Percentiles rank a stretch among this genome's conserved stretches.
Conservation (phyloP, 2,888 invertebrate species). For the Hipparchia semele region DNA sequence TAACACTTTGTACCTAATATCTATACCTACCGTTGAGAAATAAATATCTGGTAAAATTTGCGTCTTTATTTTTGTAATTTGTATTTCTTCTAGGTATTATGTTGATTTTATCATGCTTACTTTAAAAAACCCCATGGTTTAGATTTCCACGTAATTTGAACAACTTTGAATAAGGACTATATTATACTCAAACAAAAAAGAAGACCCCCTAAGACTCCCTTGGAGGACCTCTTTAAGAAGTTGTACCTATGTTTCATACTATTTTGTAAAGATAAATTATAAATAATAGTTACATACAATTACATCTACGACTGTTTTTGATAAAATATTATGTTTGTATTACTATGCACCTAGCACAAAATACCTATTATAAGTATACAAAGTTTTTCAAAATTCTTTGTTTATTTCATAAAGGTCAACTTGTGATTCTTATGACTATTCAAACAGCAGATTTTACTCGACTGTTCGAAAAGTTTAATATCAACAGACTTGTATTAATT, state of each 20-base stretch:
- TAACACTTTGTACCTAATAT: conserved; percentile 2
- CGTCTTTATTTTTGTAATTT: background rate
- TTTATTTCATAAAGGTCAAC: no score
- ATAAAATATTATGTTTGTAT: background rate
- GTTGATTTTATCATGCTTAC: background rate
- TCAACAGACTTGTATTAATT: no score
- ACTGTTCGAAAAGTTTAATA: no score
- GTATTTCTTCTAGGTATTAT: background rate
- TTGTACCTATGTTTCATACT: no score
- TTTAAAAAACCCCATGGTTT: background rate
- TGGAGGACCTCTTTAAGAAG: background rate
- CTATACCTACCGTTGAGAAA: background rate
- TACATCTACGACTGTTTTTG: no score
- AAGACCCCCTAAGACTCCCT: background rate
- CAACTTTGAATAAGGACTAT: background rate
- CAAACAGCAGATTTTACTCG: no score
- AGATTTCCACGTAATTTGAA: background rate
- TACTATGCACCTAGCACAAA: no score
- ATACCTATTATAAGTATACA: no score
- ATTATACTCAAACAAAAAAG: background rate
- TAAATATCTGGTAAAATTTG: background rate
- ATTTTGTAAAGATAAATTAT: no score
- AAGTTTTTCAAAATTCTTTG: no score
- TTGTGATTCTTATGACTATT: no score
- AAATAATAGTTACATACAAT: no score